Conservation (phyloP, 2,113 vertebrate species). For the Psittacara wagleri region DNA sequence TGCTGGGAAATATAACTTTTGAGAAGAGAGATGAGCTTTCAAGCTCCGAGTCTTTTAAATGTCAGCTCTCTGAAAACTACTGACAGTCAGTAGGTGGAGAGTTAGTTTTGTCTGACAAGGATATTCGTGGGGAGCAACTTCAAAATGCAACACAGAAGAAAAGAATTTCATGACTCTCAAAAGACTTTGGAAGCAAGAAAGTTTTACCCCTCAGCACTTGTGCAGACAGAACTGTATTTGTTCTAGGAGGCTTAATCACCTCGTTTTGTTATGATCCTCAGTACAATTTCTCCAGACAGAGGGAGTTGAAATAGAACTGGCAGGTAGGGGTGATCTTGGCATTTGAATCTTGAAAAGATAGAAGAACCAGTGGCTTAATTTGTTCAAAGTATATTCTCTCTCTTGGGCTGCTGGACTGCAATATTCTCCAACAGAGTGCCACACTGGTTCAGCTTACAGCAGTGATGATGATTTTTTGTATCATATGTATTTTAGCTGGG, state of each 20-base stretch:
- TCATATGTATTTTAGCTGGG: background rate
- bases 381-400: background rate
- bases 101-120: conserved; percentile 61
- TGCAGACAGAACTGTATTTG: background rate
- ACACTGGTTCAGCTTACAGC: background rate
- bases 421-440: fast-evolving
- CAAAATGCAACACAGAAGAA: conserved; percentile 50
- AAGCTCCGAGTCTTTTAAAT: conserved; percentile 55
- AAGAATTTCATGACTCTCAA: conserved; percentile 24
- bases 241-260: conserved; percentile 5
- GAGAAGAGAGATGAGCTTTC: conserved; percentile 55
- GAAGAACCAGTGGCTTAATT: background rate
- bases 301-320: background rate
- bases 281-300: background rate
- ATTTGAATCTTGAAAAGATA: background rate
- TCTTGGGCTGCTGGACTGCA: background rate
- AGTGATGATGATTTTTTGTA: background rate
- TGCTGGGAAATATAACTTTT: conserved; percentile 46
- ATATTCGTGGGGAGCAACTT: conserved; percentile 50
- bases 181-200: conserved; percentile 36
- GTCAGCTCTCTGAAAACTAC: conserved; percentile 40
- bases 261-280: background rate
- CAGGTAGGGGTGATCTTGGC: background rate
- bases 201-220: conserved; percentile 30
- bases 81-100: conserved; percentile 61